Evolutionary conservation across 53 echinoderm and acorn worm genomes (phyloP).

Genomic region (Holothuria scabra): DNA sequence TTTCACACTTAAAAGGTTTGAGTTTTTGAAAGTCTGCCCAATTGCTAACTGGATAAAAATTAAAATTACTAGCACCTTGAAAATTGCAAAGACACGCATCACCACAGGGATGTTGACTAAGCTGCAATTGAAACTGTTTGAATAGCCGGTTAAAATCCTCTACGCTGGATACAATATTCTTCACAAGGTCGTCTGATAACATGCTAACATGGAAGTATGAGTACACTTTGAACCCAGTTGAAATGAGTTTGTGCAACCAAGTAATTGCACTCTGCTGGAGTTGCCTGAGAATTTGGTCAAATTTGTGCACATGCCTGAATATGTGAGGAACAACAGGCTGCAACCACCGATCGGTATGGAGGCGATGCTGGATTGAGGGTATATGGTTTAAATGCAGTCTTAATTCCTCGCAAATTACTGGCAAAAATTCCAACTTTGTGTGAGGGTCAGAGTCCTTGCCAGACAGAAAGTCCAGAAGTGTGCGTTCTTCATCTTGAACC

Average conservation of each 20-base stretch:
- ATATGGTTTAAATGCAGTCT: slow-evolving; percentile 82
- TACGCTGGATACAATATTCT: slow-evolving; percentile 83
- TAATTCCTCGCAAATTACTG: slow-evolving; percentile 85
- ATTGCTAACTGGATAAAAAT: background rate
- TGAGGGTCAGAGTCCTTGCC: slow-evolving; percentile 64
- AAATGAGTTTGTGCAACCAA: slow-evolving; percentile 85
- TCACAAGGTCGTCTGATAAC: slow-evolving; percentile 83
- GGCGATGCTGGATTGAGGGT: slow-evolving; percentile 85
- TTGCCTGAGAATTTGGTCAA: slow-evolving; percentile 71
- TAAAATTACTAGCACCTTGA: slow-evolving; percentile 8
- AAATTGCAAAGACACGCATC: slow-evolving; percentile 1
- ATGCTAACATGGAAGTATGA: slow-evolving; percentile 82
- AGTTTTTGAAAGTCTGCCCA: background rate
- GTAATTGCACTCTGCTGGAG: slow-evolving; percentile 84
- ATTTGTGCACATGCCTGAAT: slow-evolving; percentile 61
- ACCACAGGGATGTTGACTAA: slow-evolving; percentile 20
- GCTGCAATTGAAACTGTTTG: slow-evolving; percentile 45
- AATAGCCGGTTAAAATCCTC: slow-evolving; percentile 92
- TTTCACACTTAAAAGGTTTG: slow-evolving; percentile 28
- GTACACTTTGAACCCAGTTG: slow-evolving; percentile 84
- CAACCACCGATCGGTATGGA: slow-evolving; percentile 89
- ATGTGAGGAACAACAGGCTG: slow-evolving; percentile 70
- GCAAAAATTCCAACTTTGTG: slow-evolving; percentile 90
- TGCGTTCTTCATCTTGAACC: slow-evolving; percentile 81
- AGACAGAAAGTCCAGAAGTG: slow-evolving; percentile 65